Conservation (phyloP, 2,113 vertebrate genomes). For the Proterorhinus semilunaris region DNA sequence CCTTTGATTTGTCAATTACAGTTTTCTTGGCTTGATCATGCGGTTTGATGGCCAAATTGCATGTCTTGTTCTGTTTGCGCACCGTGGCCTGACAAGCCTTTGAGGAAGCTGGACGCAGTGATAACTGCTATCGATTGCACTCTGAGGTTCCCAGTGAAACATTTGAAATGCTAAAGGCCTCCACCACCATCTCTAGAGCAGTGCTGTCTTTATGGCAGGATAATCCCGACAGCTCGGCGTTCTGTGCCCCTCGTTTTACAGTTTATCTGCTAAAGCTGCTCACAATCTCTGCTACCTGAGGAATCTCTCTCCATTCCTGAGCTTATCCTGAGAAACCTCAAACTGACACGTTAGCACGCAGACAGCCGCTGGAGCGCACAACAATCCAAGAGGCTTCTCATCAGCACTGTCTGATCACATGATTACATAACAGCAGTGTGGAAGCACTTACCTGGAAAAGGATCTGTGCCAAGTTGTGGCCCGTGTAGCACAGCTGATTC, state of each 20-base stretch:
- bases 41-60: conserved; percentile 75
- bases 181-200: conserved; percentile 57
- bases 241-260: conserved; percentile 61
- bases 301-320: conserved; percentile 64
- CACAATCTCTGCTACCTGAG: conserved; percentile 73
- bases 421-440: conserved; percentile 65
- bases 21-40: conserved; percentile 71
- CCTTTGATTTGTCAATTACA: conserved; percentile 81
- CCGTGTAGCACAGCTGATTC: conserved; percentile 69
- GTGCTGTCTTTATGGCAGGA: conserved; percentile 60
- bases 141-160: conserved; percentile 51
- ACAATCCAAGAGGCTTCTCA: conserved; percentile 47
- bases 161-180: conserved; percentile 51
- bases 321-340: conserved; percentile 66
- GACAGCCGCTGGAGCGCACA: conserved; percentile 50
- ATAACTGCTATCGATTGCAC: conserved; percentile 68
- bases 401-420: conserved; percentile 66
- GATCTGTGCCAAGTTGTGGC: conserved; percentile 55
- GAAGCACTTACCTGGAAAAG: conserved; percentile 58
- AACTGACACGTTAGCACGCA: conserved; percentile 45
- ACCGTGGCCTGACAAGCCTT: conserved; percentile 72
- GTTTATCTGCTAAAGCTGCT: conserved; percentile 75
- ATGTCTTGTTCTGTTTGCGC: conserved; percentile 75
- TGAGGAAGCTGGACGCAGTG: conserved; percentile 68
- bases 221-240: conserved; percentile 70